These are phyloP conservation scores for Antigone vipio DNA, from an alignment of 2,113 vertebrate species.

Conservation along the genomic window DNA sequence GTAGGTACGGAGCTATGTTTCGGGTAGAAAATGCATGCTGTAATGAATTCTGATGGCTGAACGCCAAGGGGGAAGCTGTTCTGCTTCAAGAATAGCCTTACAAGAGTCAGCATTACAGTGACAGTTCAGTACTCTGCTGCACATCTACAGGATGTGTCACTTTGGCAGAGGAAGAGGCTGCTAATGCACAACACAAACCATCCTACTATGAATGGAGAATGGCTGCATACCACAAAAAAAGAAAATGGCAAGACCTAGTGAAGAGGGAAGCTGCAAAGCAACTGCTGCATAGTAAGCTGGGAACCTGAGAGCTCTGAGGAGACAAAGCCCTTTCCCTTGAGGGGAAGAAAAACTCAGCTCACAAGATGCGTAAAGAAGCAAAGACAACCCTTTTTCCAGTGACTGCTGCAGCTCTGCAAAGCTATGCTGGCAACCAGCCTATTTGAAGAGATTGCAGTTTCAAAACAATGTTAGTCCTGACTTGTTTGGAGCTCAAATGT, in stretches of 20 bases:
- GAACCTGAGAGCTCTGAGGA: slow-evolving; percentile 19
- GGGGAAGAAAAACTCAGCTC: neutral
- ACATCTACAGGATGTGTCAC: slow-evolving; percentile 64
- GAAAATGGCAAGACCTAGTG: neutral
- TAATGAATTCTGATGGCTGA: slow-evolving; percentile 40
- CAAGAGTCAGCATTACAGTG: slow-evolving; percentile 62
- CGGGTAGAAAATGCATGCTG: slow-evolving; percentile 28
- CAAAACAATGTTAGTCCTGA: slow-evolving; percentile 16
- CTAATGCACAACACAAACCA: slow-evolving; percentile 39
- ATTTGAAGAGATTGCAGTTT: slow-evolving; percentile 50
- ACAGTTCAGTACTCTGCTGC: slow-evolving; percentile 56
- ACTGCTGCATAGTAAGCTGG: neutral
- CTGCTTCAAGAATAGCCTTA: slow-evolving; percentile 59
- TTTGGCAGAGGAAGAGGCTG: slow-evolving; percentile 53
- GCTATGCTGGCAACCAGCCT: slow-evolving; percentile 18
- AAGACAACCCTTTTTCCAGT: neutral
- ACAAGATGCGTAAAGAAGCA: neutral
- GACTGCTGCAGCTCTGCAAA: slow-evolving; percentile 9
- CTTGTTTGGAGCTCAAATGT: neutral
- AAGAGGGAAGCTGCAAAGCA: neutral
- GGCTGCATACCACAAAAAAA: neutral
- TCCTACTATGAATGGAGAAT: slow-evolving; percentile 23
- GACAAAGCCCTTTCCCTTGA: slow-evolving; percentile 23
- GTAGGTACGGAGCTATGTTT: slow-evolving; percentile 20
- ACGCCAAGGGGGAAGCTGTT: slow-evolving; percentile 54